phyloP scores from a whole-genome alignment of 2,888 invertebrate species.

The Fragum fragum region DNA sequence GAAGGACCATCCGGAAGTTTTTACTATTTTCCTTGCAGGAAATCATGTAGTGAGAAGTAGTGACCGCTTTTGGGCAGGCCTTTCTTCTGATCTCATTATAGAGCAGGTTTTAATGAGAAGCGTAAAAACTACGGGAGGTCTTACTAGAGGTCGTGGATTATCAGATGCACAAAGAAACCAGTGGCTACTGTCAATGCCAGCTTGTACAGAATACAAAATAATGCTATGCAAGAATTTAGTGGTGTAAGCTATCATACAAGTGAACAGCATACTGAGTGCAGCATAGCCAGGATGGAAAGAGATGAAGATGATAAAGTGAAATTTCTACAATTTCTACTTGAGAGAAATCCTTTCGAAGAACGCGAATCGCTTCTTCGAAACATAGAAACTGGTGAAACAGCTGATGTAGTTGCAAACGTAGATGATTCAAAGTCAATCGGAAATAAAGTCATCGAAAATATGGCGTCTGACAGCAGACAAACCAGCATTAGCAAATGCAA shows the following conservation, averaged over 20 bases:
- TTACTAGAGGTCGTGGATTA: slow-evolving; percentile 68
- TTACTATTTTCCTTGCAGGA: background rate
- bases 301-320: too few relatives aligned
- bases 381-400: too few relatives aligned
- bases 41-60: slow-evolving; percentile 38
- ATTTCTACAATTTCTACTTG: too few relatives aligned
- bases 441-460: background rate
- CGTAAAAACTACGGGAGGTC: too few relatives aligned
- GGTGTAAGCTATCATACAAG: too few relatives aligned
- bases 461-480: slow-evolving; percentile 43
- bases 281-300: too few relatives aligned
- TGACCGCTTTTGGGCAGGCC: slow-evolving; percentile 72
- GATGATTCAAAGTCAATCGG: too few relatives aligned
- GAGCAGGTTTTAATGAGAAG: too few relatives aligned
- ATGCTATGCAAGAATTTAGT: slow-evolving; percentile 41
- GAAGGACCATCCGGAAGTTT: slow-evolving; percentile 20
- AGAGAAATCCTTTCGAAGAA: too few relatives aligned
- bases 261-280: slow-evolving; percentile 38
- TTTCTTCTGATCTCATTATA: too few relatives aligned
- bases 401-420: too few relatives aligned
- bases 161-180: slow-evolving; percentile 58
- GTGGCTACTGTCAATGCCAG: slow-evolving; percentile 70
- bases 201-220: slow-evolving; percentile 55
- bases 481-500: slow-evolving; percentile 57
- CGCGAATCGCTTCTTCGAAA: background rate